Base-by-base conservation (phyloP, 2,888 invertebrate genomes). In the Acrobasis suavella region DNA sequence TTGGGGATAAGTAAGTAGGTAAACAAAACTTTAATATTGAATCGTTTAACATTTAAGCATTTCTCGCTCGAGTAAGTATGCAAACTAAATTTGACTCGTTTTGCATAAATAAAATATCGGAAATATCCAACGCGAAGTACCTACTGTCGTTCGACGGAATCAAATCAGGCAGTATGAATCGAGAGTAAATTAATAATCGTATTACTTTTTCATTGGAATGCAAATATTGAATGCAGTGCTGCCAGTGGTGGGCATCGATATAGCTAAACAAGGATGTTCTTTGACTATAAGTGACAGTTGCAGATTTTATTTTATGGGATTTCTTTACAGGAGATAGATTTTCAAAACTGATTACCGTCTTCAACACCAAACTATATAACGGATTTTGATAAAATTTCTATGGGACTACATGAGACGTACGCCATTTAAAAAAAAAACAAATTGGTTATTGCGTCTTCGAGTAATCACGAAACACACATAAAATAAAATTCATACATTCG, bases 151-250 rank as follows among this genome's bases (percentile, higher is more conserved):
- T 79, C 83, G 79, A 81, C 80, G 77, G 81, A 78, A 86, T 82
- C 78, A 82, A 81, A 82, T 77, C 72, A 72, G 69, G 69, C 69
- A 69, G 72, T 81, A 77, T 89, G 90, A 91, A 91, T 87, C 81
- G 88, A 71, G 81, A 78, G 84, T 82, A 90, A 91, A 92, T 92
- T 91, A 91, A 90, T 91, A 92, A 92, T 89, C 83, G 86, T 84
- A 90, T 92, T 91, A 92, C 87, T 91, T 90, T 91, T 91, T 88
- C 88, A 86, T 78, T 74, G 81, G 85, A 83, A 90, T 89, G 89
- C 88, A 92, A 91, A 91, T 91, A 89, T 91, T 90, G 89, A 87
- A 87, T 86, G 87, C 84, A 78, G 78, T 85, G 89, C 69, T 85
- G 88, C 81, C 84, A 80, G 80, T 84, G 86, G 67, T 69, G 80